Conservation (phyloP, 2,113 vertebrate species). For the Hyla sarda region DNA sequence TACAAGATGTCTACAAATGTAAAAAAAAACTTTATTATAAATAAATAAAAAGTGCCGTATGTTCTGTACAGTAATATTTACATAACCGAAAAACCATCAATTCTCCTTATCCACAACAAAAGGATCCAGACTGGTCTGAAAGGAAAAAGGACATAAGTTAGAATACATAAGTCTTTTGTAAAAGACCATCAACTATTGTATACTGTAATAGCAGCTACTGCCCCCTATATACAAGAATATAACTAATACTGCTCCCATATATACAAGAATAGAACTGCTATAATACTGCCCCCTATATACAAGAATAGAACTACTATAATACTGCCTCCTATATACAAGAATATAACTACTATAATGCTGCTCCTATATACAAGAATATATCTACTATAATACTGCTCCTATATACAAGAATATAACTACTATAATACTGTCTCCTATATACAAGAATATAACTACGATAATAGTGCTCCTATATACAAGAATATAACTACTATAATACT, state of each 20-base stretch:
- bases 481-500: background rate
- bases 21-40: constrained; percentile 32
- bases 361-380: too few species aligned
- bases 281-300: background rate
- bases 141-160: background rate
- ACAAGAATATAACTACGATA: too few species aligned
- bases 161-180: too few species aligned
- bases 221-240: too few species aligned
- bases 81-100: background rate
- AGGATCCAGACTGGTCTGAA: constrained; percentile 8
- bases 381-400: too few species aligned
- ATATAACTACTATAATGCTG: background rate
- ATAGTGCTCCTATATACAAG: too few species aligned
- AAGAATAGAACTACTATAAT: background rate
- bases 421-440: constrained; percentile 1
- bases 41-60: background rate
- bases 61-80: constrained; percentile 40
- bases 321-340: background rate
- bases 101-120: constrained; percentile 41
- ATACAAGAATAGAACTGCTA: too few species aligned
- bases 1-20: background rate
- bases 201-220: too few species aligned
- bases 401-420: too few species aligned
- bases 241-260: background rate
- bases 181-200: too few species aligned